A percentile compares a stretch with the other conserved stretches of the same genome.
Conservation (phyloP, 2,113 vertebrate genomes). For the Sander vitreus region DNA sequence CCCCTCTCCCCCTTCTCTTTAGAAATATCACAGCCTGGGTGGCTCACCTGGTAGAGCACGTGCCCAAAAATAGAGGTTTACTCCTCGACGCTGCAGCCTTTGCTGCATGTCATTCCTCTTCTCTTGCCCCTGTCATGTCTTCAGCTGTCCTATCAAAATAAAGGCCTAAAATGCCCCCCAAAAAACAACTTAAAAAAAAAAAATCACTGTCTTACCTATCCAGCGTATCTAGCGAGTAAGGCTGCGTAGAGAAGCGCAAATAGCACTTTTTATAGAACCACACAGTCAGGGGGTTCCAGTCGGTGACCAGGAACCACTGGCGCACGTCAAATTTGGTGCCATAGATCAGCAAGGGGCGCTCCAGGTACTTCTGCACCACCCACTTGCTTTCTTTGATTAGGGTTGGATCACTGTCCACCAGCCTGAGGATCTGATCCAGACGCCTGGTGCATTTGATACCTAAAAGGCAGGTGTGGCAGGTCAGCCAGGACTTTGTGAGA, state of each 20-base stretch:
- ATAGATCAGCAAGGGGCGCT: slow-evolving; percentile 89
- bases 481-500: slow-evolving; percentile 2
- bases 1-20: neutral
- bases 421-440: slow-evolving; percentile 87
- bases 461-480: slow-evolving; percentile 48
- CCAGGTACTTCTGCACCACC: slow-evolving; percentile 97
- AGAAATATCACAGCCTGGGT: neutral
- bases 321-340: slow-evolving; percentile 93
- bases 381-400: slow-evolving; percentile 85
- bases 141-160: too few species aligned
- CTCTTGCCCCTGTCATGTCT: too few species aligned
- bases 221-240: slow-evolving; percentile 86
- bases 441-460: slow-evolving; percentile 88
- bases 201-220: slow-evolving; percentile 84
- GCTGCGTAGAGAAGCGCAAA: slow-evolving; percentile 91
- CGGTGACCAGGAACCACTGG: slow-evolving; percentile 94
- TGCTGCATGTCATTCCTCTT: too few species aligned
- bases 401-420: slow-evolving; percentile 74
- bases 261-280: slow-evolving; percentile 94
- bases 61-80: too few species aligned
- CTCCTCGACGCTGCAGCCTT: too few species aligned
- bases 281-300: slow-evolving; percentile 92
- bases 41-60: too few species aligned
- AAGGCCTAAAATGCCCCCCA: too few species aligned
- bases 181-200: too few species aligned